A percentile compares a stretch with the other conserved stretches of the same genome.
These are phyloP conservation scores for Heliothis peltigera DNA, from an alignment of 2,888 invertebrate genomes.

Conservation along the genomic window DNA sequence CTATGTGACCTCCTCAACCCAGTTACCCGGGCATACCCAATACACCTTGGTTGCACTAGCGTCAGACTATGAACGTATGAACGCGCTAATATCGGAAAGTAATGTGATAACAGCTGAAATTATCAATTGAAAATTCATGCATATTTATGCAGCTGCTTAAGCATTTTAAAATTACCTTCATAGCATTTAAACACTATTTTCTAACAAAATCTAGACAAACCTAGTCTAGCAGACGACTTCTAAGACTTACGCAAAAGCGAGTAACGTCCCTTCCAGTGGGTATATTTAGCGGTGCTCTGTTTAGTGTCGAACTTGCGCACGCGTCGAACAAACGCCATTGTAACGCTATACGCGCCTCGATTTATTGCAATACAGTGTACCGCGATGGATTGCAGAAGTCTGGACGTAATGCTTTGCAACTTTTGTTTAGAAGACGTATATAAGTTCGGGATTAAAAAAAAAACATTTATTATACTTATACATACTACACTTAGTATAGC, in stretches of 20 bases:
- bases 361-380: conserved; percentile 41
- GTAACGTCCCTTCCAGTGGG: conserved; percentile 37
- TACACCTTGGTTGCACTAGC: too few relatives aligned
- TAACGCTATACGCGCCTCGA: conserved; percentile 45
- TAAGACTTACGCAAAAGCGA: conserved; percentile 4
- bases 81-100: too few relatives aligned
- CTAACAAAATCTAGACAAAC: neutral
- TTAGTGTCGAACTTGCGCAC: conserved; percentile 44
- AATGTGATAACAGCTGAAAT: too few relatives aligned
- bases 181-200: neutral
- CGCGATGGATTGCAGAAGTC: conserved; percentile 16
- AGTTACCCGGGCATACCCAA: too few relatives aligned
- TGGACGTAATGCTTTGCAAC: neutral
- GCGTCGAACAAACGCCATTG: conserved; percentile 55
- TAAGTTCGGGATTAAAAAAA: too few relatives aligned
- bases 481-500: too few relatives aligned
- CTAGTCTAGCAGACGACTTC: conserved; percentile 2
- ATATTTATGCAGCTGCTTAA: too few relatives aligned
- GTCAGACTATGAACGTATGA: too few relatives aligned
- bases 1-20: too few relatives aligned
- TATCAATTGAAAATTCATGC: too few relatives aligned
- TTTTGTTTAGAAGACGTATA: neutral
- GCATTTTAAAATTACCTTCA: too few relatives aligned
- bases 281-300: conserved; percentile 57
- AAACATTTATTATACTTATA: too few relatives aligned